phyloP scores from a whole-genome alignment of 2,797 vertebrate genomes.

The Phataginus tricuspis region DNA sequence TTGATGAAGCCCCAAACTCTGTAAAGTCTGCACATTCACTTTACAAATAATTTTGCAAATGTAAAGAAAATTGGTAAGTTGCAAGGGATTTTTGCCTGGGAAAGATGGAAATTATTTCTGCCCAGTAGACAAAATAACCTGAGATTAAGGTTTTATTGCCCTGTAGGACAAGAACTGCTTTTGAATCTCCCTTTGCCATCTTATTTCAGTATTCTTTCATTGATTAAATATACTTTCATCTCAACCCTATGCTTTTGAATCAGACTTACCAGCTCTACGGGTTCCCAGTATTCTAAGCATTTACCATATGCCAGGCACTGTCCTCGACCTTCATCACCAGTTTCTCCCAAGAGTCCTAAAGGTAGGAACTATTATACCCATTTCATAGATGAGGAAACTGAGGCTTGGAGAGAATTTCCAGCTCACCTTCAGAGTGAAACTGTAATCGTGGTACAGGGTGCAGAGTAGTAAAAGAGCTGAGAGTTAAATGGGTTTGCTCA shows the following conservation, averaged over 20 bases:
- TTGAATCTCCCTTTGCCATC: background rate
- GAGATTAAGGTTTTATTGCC: background rate
- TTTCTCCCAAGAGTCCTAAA: background rate
- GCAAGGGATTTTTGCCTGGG: background rate
- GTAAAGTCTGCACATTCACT: background rate
- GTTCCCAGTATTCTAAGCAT: background rate
- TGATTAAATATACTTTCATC: background rate
- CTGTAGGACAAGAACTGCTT: background rate
- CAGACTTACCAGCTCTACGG: background rate
- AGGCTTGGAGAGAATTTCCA: background rate
- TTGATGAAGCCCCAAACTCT: background rate
- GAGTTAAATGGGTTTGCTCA: background rate
- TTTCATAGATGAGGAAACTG: background rate
- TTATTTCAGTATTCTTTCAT: background rate
- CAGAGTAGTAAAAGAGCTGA: background rate
- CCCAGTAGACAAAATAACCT: background rate
- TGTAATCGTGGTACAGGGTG: background rate
- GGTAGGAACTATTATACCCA: background rate
- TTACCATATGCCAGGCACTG: background rate
- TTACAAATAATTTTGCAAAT: background rate
- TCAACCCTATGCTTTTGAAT: background rate
- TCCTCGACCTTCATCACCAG: background rate
- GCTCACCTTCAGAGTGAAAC: background rate
- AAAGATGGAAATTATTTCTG: background rate
- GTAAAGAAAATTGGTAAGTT: background rate